Base-by-base conservation (phyloP, 2,113 vertebrate species). In the Sphaerodactylus townsendi region DNA sequence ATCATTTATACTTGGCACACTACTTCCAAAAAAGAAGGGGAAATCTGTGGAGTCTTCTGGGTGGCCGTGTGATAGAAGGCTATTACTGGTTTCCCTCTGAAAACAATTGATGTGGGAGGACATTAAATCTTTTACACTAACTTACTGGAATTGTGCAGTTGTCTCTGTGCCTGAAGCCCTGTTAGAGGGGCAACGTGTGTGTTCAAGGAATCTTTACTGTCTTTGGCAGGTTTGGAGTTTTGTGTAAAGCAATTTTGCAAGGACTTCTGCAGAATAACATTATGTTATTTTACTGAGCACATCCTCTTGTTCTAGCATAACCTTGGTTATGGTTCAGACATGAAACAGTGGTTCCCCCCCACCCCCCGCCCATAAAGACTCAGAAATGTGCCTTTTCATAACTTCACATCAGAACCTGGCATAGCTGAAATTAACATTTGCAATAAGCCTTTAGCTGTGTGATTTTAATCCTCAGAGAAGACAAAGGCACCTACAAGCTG, bases 341-440 rank as follows among this genome's bases (percentile, higher is more conserved):
- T 25, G 21, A 64, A 56, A 35, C 28, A 30, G 9, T 48, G 4
- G 17, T 59, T 33, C 37, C 71, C 25, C 13, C n/a, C 35, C n/a
- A n/a, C 71, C 33, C 5, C 25, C 37, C 59, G 25, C 7, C 39
- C 30, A 62, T 59, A 50, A 62, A 62, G 66, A 71, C 14, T 39
- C 66, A 77, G 39, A 77, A 62, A 82, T 65, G 85, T 82, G 85
- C 80, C 85, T 83, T 82, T 77, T 86, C 28, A 23, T 46, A 77
- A 77, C 35, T 41, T 77, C 30, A 71, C 56, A 46, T 68, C 76
- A 30, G n/a, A 65, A 48, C 39, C 1, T 77, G 66, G 21, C 59
- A 64, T 53, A 46, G 15, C 28, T 59, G 35, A 64, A 25, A 28
- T 64, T 86, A 77, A 79, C 21, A 68, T 66, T 30, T 23, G 25